Percentiles rank a stretch among this genome's conserved stretches.
These are phyloP conservation scores for Cantharis flavilabris DNA, from an alignment of 2,888 invertebrate genomes.

Conservation along the genomic window DNA sequence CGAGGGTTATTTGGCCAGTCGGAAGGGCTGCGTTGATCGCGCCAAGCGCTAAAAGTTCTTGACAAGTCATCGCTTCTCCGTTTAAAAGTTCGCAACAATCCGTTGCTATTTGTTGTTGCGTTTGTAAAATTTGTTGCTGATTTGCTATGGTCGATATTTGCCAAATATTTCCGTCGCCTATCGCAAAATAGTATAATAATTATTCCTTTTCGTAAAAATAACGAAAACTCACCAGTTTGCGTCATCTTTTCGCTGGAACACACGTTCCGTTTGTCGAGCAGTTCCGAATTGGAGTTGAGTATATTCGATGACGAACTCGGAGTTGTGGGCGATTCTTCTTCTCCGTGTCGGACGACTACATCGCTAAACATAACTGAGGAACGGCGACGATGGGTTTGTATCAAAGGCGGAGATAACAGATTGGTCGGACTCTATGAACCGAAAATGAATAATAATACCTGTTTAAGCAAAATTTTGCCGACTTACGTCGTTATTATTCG, in stretches of 20 bases:
- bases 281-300: constrained; percentile 40
- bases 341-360: constrained; percentile 75
- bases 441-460: background rate
- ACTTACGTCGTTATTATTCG: constrained; percentile 51
- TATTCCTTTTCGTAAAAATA: background rate
- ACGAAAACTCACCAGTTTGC: constrained; percentile 66
- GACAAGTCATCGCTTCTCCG: constrained; percentile 78
- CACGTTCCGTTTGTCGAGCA: constrained; percentile 63
- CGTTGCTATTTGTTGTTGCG: constrained; percentile 55
- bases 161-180: constrained; percentile 73
- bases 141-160: constrained; percentile 55
- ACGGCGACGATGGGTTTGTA: constrained; percentile 71
- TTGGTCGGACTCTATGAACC: constrained; percentile 66
- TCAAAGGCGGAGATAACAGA: constrained; percentile 74
- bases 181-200: background rate
- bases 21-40: constrained; percentile 90
- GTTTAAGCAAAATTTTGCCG: background rate
- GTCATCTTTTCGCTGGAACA: constrained; percentile 90
- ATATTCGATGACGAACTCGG: constrained; percentile 47
- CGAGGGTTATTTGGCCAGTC: constrained; percentile 82
- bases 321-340: constrained; percentile 44
- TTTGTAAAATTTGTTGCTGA: constrained; percentile 36
- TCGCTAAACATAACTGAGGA: constrained; percentile 91
- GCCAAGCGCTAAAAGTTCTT: constrained; percentile 89
- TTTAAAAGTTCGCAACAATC: constrained; percentile 65